Base-by-base conservation (phyloP, 2,797 vertebrate species). In the Pygocentrus nattereri region DNA sequence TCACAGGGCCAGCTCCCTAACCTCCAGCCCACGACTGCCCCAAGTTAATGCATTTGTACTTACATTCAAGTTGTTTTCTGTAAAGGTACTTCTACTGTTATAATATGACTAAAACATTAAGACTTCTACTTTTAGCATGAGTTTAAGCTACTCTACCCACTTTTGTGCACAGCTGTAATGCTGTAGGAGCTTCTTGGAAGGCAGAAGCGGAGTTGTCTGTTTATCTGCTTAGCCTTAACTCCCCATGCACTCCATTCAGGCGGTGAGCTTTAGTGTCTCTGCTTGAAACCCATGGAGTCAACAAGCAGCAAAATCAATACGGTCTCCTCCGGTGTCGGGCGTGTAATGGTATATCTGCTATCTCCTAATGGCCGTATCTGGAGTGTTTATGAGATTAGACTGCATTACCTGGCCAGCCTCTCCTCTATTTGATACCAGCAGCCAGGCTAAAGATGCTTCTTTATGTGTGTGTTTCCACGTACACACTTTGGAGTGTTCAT, bases 331-430 rank as follows among this genome's bases (percentile, higher is more conserved):
- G 59, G 74, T 92, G 89, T 91, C 86, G 84, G 76, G 84, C 76
- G 73, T 90, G 91, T 92, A 94, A 94, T 91, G 86, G 82, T 91
- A 93, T 93, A 93, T 94, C 92, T 93, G 82, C 87, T 88, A 80
- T 88, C 85, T 90, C 87, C 91, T 93, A 94, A 94, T 93, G 92
- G 91, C 84, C 82, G 89, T 88, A 90, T 92, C 87, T 91, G 90
- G 87, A 86, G 86, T 90, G 91, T 91, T 93, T 88, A 94, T 92
- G 83, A 89, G 88, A 92, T 93, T 91, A 91, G 77, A 58, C 71
- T 76, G 76, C 84, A 87, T 83, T 65, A 85, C 61, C 83, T 82
- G 67, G 69, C 30, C 41, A 27, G 76, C 80, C 64, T 54, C 38
- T 76, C 65, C 30, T 65, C 72, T n/a, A 64, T 74, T 78, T 76